Evolutionary conservation across 2,113 vertebrate species (phyloP).

Genomic region (Engystomops pustulosus): DNA sequence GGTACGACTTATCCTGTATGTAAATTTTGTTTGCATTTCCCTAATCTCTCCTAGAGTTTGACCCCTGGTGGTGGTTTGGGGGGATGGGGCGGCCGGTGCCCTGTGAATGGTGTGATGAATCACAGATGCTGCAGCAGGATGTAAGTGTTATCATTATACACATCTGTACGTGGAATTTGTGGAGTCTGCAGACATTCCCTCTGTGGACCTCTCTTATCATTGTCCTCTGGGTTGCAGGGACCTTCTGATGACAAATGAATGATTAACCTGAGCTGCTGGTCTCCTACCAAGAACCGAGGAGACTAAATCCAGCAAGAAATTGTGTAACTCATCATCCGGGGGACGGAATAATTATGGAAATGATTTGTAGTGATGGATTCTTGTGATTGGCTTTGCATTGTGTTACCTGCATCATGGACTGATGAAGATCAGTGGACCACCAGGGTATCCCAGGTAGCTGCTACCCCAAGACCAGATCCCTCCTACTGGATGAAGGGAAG

Average conservation of each 20-base stretch:
- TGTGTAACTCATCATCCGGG: not conserved
- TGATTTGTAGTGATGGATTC: not conserved
- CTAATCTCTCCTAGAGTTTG: slow-evolving; percentile 8
- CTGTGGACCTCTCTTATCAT: not conserved
- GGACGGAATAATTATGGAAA: not conserved
- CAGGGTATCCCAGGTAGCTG: no score
- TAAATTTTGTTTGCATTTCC: not conserved
- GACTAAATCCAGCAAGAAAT: not conserved
- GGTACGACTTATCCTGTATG: accelerated
- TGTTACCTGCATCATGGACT: not conserved
- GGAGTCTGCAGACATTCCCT: not conserved
- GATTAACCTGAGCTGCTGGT: slow-evolving; percentile 7
- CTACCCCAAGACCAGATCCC: no score
- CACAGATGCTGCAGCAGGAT: slow-evolving; percentile 46
- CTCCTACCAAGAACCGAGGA: no score
- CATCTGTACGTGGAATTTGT: slow-evolving; percentile 39
- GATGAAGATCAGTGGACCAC: no score
- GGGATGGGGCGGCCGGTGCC: not conserved
- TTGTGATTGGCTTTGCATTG: not conserved
- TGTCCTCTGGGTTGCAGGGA: slow-evolving; percentile 1
- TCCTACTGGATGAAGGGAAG: no score
- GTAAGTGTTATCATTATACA: slow-evolving; percentile 48
- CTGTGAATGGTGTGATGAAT: slow-evolving; percentile 35
- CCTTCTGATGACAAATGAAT: slow-evolving; percentile 18
- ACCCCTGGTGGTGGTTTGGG: slow-evolving; percentile 3